Base-by-base conservation (phyloP, 2,888 invertebrate species). In the Smittia sp. region DNA sequence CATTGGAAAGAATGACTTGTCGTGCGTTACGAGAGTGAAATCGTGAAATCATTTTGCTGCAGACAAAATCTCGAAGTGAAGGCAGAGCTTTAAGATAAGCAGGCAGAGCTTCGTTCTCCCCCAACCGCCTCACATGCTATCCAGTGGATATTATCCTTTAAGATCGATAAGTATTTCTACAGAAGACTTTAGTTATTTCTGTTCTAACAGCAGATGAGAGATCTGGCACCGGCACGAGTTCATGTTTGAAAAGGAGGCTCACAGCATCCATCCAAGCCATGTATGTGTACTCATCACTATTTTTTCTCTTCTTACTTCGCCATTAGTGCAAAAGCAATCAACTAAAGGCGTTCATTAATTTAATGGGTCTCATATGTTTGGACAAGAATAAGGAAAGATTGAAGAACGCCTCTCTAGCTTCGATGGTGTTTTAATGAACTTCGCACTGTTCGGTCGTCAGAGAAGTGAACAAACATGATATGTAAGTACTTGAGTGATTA, bases 271-370 rank as follows among this genome's bases (percentile, higher is more conserved):
- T 13, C n/a, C 46, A 15, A 11, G 2, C 32, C 46, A 46, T 46
- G 13, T 46, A n/a, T 46, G 46, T 46, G 13, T 15, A n/a, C 46
- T 46, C n/a, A 46, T 46, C 32, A 32, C 46, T 46, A n/a, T n/a
- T 13, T n/a, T n/a, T 46, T 46, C 46, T 46, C 3, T 46, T 11
- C 46, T 3, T 15, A n/a, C 46, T 46, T 13, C 15, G 13, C 11
- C 46, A 15, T 46, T 46, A 22, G 58, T n/a, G 15, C 6, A 18
- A 65, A 65, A 27, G 65, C 24, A 65, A 65, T 65, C 65, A 65
- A 32, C 65, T 65, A 6, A 65, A 65, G 65, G 65, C 65, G 6
- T 65, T 65, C 65, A 65, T 65, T 65, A 65, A 65, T n/a, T 25
- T 65, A 65, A 65, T 65, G 65, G 32, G 7, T 65, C 32, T 65